Percentiles rank a stretch among this genome's conserved stretches.
Conservation (phyloP, 2,797 vertebrate species). For the Sebastes cheni region DNA sequence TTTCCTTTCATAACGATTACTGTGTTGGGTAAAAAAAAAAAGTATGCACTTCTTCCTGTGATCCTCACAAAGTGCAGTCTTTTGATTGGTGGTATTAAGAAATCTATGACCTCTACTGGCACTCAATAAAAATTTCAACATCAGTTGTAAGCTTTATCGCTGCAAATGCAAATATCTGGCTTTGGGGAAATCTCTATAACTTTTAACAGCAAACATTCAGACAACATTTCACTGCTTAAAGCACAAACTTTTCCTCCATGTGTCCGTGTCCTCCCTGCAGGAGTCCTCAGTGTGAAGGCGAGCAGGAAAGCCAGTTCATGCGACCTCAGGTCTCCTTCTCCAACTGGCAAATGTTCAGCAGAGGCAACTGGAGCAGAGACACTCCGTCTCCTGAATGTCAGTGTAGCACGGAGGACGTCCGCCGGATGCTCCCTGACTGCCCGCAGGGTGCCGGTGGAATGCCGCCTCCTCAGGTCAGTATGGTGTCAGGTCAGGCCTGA, state of each 20-base stretch:
- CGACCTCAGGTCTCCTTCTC: slow-evolving; percentile 67
- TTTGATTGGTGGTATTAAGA: not conserved
- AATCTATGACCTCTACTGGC: not conserved
- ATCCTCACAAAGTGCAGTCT: not conserved
- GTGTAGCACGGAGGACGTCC: slow-evolving; percentile 83
- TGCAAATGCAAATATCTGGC: not conserved
- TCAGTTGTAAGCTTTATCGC: not conserved
- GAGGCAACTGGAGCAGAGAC: slow-evolving; percentile 82
- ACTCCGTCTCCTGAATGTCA: slow-evolving; percentile 82
- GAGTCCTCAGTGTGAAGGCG: slow-evolving; percentile 51
- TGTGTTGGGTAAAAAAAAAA: not conserved
- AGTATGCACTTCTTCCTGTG: not conserved
- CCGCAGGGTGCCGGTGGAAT: slow-evolving; percentile 85
- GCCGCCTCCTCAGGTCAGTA: slow-evolving; percentile 86
- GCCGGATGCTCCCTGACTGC: slow-evolving; percentile 89
- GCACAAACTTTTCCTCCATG: not conserved
- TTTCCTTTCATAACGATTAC: not conserved
- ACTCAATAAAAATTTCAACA: not conserved
- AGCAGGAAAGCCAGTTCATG: slow-evolving; percentile 44
- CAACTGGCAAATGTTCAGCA: slow-evolving; percentile 74
- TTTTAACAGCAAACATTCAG: not conserved
- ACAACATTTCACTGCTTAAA: not conserved
- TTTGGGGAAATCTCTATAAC: not conserved
- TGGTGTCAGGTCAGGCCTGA: not conserved
- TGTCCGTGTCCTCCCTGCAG: slow-evolving; percentile 46